Percentiles rank a stretch among this genome's conserved stretches.
These are phyloP conservation scores for Anthonomus grandis DNA, from an alignment of 1,140 invertebrate species.

Conservation along the genomic window DNA sequence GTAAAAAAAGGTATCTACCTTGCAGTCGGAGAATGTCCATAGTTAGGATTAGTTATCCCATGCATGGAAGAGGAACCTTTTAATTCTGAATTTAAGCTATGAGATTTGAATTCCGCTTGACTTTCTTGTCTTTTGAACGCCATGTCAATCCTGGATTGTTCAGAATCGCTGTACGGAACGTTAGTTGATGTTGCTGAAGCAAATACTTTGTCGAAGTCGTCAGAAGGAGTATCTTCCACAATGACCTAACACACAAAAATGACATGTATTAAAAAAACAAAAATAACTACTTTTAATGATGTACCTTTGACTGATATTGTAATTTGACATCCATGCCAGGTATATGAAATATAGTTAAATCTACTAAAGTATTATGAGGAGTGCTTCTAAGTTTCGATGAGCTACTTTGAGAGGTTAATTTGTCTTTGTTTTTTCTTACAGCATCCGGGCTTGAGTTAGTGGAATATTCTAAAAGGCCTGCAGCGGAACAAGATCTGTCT, in stretches of 20 bases:
- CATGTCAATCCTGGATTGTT: constrained; percentile 44
- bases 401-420: constrained; percentile 50
- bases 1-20: constrained; percentile 10
- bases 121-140: constrained; percentile 45
- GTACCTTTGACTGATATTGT: constrained; percentile 82
- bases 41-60: constrained; percentile 47
- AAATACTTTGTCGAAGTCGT: constrained; percentile 37
- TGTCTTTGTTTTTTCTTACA: constrained; percentile 52
- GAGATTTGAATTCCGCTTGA: constrained; percentile 24
- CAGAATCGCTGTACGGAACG: constrained; percentile 31
- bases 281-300: not conserved
- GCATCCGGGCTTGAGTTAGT: constrained; percentile 52
- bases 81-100: constrained; percentile 27
- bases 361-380: constrained; percentile 59
- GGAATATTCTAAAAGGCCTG: constrained; percentile 64
- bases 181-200: constrained; percentile 15
- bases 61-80: constrained; percentile 41
- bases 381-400: constrained; percentile 52
- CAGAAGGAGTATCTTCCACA: constrained; percentile 20
- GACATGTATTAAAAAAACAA: not conserved
- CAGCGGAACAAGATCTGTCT: constrained; percentile 67
- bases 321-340: constrained; percentile 93
- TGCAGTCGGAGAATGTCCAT: constrained; percentile 38
- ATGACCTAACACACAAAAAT: constrained; percentile 24
- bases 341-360: constrained; percentile 90